Base-by-base conservation (phyloP, 2,888 invertebrate genomes). In the Aporophyla lueneburgensis region DNA sequence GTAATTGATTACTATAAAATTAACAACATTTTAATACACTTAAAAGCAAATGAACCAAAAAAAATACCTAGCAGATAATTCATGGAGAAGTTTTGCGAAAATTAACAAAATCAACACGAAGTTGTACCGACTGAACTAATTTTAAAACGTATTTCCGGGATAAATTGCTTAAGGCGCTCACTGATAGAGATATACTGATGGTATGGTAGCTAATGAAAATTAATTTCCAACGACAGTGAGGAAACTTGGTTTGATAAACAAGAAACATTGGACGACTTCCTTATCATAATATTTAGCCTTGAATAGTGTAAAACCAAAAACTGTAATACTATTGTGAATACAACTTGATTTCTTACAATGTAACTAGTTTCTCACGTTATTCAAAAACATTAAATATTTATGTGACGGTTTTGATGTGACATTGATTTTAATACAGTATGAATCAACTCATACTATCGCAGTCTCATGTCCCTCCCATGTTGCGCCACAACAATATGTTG, bases 281-380 rank as follows among this genome's bases (percentile, higher is more conserved):
- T n/a, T 87, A 72, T 80, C 87, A 89, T 79, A 91, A 90, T 89
- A 89, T 91, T 90, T 86, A 70, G 9, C n/a, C 43, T 53, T 21
- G 12, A 33, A 16, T 56, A 65, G 21, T 27, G 16, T 5, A 43
- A 74, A 33, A 71, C n/a, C n/a, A 71, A 58, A 71, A 63, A 63
- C n/a, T 27, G n/a, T 46, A 53, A 83, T 74, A 81, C 76, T 80
- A 69, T 83, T 80, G 6, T 71, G 51, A 33, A 61, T 21, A 24
- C 14, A 76, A 80, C 9, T 51, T 59, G 80, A 67, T 53, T n/a
- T 33, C 53, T 43, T 54, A 63, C 5, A 74, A 27, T 54, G 24
- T 54, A 33, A 9, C 9, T 14, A 19, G 21, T 58, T 67, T 61
- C 16, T 46, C 19, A 27, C n/a, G 21, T 14, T 21, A 71, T 5